Percentiles rank a stretch among this genome's conserved stretches.
Conservation (phyloP, 2,888 invertebrate species). For the Thymelicus sylvestris region DNA sequence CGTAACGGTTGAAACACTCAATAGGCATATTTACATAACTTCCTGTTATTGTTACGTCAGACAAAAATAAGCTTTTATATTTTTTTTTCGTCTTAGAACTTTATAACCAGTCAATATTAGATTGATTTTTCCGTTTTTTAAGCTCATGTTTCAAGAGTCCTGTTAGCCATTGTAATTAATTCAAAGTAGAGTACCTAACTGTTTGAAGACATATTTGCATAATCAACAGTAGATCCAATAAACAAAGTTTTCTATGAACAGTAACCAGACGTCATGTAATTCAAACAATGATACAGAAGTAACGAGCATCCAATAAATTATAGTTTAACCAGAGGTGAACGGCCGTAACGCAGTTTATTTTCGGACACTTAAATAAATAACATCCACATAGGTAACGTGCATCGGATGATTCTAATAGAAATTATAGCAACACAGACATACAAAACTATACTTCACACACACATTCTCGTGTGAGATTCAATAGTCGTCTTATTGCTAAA, state of each 20-base stretch:
- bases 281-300: constrained; percentile 17
- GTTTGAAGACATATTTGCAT: not conserved
- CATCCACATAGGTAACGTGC: constrained; percentile 27
- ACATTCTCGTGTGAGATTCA: not conserved
- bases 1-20: too few relatives aligned
- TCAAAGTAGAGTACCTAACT: not conserved
- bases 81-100: too few relatives aligned
- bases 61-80: too few relatives aligned
- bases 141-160: too few relatives aligned
- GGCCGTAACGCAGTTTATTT: constrained; percentile 38
- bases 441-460: not conserved
- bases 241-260: not conserved
- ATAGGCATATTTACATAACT: not conserved
- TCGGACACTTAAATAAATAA: constrained; percentile 41
- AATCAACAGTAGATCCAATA: not conserved
- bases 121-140: too few relatives aligned
- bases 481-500: too few relatives aligned
- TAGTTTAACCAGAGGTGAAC: constrained; percentile 34
- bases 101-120: too few relatives aligned
- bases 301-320: constrained; percentile 23
- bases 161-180: not conserved
- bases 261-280: not conserved
- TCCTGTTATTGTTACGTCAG: too few relatives aligned
- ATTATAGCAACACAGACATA: constrained; percentile 1
- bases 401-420: constrained; percentile 3